Evolutionary conservation across 2,797 vertebrate species (phyloP), one percentile per base, ranked within the genome.

Genomic region (Malurus splendens): DNA sequence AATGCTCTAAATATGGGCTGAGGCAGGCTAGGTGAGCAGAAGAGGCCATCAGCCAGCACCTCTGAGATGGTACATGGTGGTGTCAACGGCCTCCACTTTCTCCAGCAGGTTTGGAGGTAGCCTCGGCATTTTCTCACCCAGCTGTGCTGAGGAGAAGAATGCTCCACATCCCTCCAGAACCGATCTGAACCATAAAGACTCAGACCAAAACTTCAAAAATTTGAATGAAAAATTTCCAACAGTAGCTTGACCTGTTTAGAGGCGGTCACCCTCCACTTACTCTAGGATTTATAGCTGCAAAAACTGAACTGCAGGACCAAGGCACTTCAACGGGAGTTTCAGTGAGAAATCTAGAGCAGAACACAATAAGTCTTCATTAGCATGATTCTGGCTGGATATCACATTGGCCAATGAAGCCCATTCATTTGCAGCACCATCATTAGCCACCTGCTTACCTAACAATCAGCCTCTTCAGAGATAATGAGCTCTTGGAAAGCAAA

Each of bases 41-140:
- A 67, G 45, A 57, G 14, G 38, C n/a, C 32, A 25, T 50, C 36
- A 74, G 50, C 25, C 52, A 73, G 10, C 28, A 55, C 44, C 15
- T 24, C 16, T 3, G 7, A 61, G 44, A 12, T 27, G 20, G 28
- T 33, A 57, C 72, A 27, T 0, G 0, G 8, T n/a, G 32, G 8
- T 73, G 23, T 71, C 45, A 80, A 28, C 12, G 11, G 25, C n/a
- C 50, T 51, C n/a, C 10, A 14, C 16, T 45, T 86, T 86, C n/a
- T 48, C 33, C 54, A 80, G 3, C 33, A 64, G 55, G 28, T 73
- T 59, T 66, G 33, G 33, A 80, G 41, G 23, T 30, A 28, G 39
- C 36, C 41, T 59, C 50, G n/a, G 48, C 45, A 27, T 67, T 89
- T 90, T 18, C 32, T 79, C 0, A 79, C n/a, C 2, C 23, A 50